These are phyloP conservation scores for Paramormyrops hopkinsi DNA, from an alignment of 2,797 vertebrate species.

Conservation along the genomic window DNA sequence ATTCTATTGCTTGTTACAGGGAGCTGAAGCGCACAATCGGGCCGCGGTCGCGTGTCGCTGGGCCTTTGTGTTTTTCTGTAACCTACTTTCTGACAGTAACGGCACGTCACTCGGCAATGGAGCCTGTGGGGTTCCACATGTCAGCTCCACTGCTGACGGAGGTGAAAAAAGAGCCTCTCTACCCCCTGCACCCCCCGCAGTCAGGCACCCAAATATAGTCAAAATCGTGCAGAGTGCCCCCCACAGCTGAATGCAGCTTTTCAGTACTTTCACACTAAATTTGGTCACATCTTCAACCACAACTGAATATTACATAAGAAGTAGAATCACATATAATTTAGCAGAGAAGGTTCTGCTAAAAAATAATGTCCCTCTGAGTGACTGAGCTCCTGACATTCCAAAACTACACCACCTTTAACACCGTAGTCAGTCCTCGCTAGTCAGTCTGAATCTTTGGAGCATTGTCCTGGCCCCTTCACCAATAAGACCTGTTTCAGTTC, in stretches of 20 bases:
- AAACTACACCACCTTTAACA: neutral
- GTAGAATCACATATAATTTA: neutral
- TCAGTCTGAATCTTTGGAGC: neutral
- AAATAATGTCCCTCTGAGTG: neutral
- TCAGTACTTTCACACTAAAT: neutral
- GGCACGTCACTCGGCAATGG: neutral
- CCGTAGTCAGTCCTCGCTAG: neutral
- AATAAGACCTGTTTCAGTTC: neutral
- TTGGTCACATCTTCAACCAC: neutral
- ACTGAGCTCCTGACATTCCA: neutral
- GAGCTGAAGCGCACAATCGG: constrained; percentile 20
- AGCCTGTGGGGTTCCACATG: neutral
- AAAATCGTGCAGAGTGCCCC: neutral
- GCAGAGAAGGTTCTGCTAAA: neutral
- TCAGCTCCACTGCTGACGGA: neutral
- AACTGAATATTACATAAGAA: neutral
- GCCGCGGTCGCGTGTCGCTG: constrained; percentile 11
- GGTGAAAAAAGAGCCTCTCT: neutral
- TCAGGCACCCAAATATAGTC: neutral
- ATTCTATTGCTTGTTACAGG: constrained; percentile 10
- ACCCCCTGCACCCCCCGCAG: neutral
- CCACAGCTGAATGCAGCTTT: neutral
- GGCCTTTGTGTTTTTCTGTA: constrained; percentile 24
- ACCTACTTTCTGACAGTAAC: constrained; percentile 29
- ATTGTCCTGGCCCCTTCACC: neutral